Conservation (phyloP, 2,797 vertebrate species). For the Crocidura indochinensis region DNA sequence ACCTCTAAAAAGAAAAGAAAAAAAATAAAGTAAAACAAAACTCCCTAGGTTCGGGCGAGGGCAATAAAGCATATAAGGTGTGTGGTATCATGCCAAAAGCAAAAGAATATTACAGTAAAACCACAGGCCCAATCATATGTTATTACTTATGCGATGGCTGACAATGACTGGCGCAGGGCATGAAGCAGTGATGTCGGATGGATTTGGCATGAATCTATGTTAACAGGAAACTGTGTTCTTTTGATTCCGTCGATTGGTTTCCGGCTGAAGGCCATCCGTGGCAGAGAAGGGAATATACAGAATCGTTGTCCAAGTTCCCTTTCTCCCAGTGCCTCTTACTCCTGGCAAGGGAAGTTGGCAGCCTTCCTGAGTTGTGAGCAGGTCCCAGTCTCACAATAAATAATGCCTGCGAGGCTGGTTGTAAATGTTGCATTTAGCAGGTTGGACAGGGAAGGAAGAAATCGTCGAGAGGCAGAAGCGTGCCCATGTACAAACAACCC, state of each 20-base stretch:
- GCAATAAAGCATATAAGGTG: slow-evolving; percentile 77
- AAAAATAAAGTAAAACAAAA: not conserved
- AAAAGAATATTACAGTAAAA: slow-evolving; percentile 71
- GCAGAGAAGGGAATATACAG: slow-evolving; percentile 72
- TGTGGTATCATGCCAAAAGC: slow-evolving; percentile 70
- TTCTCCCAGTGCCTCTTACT: slow-evolving; percentile 66
- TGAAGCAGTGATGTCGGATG: slow-evolving; percentile 65
- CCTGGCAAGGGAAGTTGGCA: slow-evolving; percentile 70
- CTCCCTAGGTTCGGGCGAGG: slow-evolving; percentile 66
- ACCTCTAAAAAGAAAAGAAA: slow-evolving; percentile 57
- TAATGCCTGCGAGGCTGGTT: slow-evolving; percentile 58
- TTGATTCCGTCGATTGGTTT: slow-evolving; percentile 79
- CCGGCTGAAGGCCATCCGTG: slow-evolving; percentile 79
- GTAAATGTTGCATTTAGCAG: slow-evolving; percentile 65
- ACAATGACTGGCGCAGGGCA: slow-evolving; percentile 79
- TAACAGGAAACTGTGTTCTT: slow-evolving; percentile 80
- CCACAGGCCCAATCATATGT: slow-evolving; percentile 71
- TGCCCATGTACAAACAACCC: slow-evolving; percentile 39
- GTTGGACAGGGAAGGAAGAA: slow-evolving; percentile 56
- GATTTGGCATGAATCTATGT: slow-evolving; percentile 63
- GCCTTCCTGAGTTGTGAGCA: slow-evolving; percentile 40
- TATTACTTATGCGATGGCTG: slow-evolving; percentile 70
- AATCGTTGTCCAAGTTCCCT: slow-evolving; percentile 75
- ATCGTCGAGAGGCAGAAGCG: slow-evolving; percentile 1
- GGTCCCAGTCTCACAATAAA: slow-evolving; percentile 19